phyloP scores from a whole-genome alignment of 2,113 vertebrate species.

The Rousettus leschenaultii region DNA sequence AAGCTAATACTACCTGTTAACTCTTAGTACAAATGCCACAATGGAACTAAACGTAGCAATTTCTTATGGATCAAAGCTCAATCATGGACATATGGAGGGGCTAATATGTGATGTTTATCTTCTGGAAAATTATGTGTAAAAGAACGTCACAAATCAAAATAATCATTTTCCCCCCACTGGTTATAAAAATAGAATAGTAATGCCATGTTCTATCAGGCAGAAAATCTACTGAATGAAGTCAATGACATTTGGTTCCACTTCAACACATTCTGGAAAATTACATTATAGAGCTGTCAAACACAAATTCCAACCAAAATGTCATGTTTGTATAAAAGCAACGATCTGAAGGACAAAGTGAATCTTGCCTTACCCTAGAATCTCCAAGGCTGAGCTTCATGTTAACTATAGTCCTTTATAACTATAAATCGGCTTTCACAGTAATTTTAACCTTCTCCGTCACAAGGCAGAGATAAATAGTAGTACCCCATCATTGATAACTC shows the following conservation, averaged over 20 bases:
- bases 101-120: not conserved
- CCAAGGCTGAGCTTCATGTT: not conserved
- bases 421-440: not conserved
- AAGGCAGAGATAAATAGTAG: not conserved
- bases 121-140: not conserved
- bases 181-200: slow-evolving; percentile 37
- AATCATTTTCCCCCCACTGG: slow-evolving; percentile 21
- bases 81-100: not conserved
- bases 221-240: slow-evolving; percentile 40
- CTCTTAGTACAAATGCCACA: not conserved
- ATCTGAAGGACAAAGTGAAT: slow-evolving; percentile 22
- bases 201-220: slow-evolving; percentile 36
- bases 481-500: not conserved
- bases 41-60: not conserved
- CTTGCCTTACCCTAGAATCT: not conserved
- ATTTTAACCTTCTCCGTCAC: not conserved
- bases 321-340: slow-evolving; percentile 32
- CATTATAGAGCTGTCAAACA: slow-evolving; percentile 32
- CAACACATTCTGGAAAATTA: slow-evolving; percentile 58
- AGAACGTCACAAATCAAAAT: slow-evolving; percentile 38
- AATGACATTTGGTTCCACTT: slow-evolving; percentile 47
- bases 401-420: not conserved
- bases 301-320: slow-evolving; percentile 38
- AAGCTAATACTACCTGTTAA: not conserved
- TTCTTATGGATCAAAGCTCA: slow-evolving; percentile 2